Percentiles rank a stretch among this genome's conserved stretches.
Conservation (phyloP, 2,797 vertebrate species). For the Dipus sagitta region DNA sequence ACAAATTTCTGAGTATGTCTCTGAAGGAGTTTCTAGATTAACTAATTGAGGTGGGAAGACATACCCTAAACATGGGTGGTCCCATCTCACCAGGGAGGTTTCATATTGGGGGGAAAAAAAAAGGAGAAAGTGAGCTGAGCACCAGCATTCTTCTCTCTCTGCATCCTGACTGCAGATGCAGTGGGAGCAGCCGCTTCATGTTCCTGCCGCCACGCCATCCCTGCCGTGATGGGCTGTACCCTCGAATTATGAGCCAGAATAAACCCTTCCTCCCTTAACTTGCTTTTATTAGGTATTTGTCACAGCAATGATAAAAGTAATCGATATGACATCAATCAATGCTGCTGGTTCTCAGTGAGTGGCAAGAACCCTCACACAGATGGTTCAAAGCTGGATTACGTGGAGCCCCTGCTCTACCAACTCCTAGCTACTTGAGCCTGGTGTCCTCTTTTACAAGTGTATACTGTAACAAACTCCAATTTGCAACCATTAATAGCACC, state of each 20-base stretch:
- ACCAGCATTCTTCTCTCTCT: background rate
- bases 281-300: too few relatives aligned
- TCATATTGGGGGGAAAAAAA: background rate
- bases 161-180: background rate
- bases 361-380: background rate
- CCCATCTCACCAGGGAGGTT: too few relatives aligned
- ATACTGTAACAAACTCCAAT: rapidly evolving
- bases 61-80: background rate
- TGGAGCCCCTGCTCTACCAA: background rate
- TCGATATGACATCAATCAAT: background rate
- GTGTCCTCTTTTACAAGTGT: background rate
- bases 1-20: background rate
- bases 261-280: background rate
- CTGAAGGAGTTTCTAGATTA: background rate
- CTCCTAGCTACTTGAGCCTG: rapidly evolving
- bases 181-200: too few relatives aligned
- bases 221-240: background rate
- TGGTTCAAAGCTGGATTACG: background rate
- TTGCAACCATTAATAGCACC: background rate
- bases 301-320: background rate
- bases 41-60: background rate
- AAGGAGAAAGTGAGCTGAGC: background rate
- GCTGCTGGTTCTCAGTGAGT: background rate
- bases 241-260: background rate
- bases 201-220: background rate